Percentiles rank a stretch among this genome's conserved stretches.
phyloP scores from a whole-genome alignment of 2,888 invertebrate species.

The Criorhina ranunculi region DNA sequence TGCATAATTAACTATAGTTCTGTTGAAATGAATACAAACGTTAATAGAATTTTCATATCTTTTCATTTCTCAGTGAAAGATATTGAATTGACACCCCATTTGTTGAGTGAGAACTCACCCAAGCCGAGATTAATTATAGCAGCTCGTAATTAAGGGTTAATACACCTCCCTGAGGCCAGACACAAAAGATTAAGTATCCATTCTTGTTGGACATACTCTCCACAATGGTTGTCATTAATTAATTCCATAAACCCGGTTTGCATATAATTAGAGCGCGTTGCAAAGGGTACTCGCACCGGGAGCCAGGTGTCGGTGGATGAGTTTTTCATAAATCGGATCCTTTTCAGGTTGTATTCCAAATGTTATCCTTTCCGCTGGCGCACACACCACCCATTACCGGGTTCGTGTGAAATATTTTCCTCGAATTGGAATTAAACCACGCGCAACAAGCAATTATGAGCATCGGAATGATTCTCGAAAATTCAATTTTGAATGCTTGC shows the following conservation, averaged over 20 bases:
- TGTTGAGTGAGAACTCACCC: slow-evolving; percentile 36
- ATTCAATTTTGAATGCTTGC: slow-evolving; percentile 67
- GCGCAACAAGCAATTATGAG: slow-evolving; percentile 72
- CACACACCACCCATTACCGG: neutral
- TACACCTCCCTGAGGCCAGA: slow-evolving; percentile 10
- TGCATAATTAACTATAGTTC: neutral
- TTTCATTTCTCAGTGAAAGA: neutral
- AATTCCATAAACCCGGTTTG: slow-evolving; percentile 55
- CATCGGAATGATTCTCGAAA: slow-evolving; percentile 64
- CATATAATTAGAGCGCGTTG: slow-evolving; percentile 61
- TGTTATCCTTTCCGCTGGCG: slow-evolving; percentile 30
- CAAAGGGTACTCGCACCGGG: neutral
- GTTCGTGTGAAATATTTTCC: slow-evolving; percentile 43
- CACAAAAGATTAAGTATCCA: slow-evolving; percentile 61
- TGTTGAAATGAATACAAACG: neutral
- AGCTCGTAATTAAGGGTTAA: slow-evolving; percentile 58
- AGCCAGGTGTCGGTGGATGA: slow-evolving; percentile 54
- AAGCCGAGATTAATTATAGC: slow-evolving; percentile 63
- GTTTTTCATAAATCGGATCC: slow-evolving; percentile 53
- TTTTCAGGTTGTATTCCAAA: slow-evolving; percentile 40
- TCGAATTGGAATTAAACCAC: slow-evolving; percentile 53
- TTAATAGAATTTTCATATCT: slow-evolving; percentile 6
- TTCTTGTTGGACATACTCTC: slow-evolving; percentile 60
- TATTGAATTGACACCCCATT: slow-evolving; percentile 18
- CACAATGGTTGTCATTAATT: slow-evolving; percentile 69